Evolutionary conservation across 2,113 vertebrate species (phyloP).

Genomic region (Larimichthys crocea): DNA sequence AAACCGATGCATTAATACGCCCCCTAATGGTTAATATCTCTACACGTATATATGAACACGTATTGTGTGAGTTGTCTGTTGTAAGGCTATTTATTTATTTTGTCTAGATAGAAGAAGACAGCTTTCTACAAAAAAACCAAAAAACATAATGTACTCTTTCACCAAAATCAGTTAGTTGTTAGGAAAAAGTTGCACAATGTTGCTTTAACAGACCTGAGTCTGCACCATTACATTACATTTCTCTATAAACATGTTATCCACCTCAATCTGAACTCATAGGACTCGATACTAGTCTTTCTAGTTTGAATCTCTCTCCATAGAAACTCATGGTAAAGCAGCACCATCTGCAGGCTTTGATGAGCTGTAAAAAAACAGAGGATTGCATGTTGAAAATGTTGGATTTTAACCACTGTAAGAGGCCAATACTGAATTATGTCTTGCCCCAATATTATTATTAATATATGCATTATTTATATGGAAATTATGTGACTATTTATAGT

Average conservation of each 20-base stretch:
- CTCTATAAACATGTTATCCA: background rate
- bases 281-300: background rate
- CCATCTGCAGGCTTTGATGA: slow-evolving; percentile 38
- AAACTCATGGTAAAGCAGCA: background rate
- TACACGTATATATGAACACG: too few relatives aligned
- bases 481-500: too few relatives aligned
- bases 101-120: too few relatives aligned
- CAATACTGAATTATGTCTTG: background rate
- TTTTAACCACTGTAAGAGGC: background rate
- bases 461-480: too few relatives aligned
- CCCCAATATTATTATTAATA: background rate
- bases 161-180: too few relatives aligned
- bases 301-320: background rate
- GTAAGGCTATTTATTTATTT: too few relatives aligned
- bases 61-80: too few relatives aligned
- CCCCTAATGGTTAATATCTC: too few relatives aligned
- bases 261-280: slow-evolving; percentile 10
- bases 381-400: background rate
- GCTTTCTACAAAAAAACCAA: too few relatives aligned
- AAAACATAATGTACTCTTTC: too few relatives aligned
- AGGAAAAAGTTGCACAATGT: too few relatives aligned
- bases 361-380: background rate
- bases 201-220: too few relatives aligned
- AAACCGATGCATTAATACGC: background rate
- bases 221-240: background rate